Base-by-base conservation (phyloP, 1,140 invertebrate genomes). In the Drosophila sechellia region DNA sequence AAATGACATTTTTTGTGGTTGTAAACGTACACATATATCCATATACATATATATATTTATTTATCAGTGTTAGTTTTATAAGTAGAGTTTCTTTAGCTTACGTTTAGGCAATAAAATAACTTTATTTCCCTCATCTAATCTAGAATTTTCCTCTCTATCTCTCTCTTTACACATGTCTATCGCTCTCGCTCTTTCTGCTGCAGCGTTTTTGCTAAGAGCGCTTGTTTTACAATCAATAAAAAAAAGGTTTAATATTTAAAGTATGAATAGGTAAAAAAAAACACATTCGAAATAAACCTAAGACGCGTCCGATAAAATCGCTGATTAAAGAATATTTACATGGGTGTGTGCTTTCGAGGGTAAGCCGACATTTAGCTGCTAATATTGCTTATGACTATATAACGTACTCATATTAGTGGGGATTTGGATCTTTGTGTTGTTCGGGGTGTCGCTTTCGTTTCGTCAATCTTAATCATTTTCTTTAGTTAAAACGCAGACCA, bases 381-480 rank as follows among this genome's bases (percentile, higher is more conserved):
- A 87, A 83, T 83, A 86, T 87, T 87, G 83, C 83, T 87, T 87
- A 87, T 89, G 79, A 87, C 83, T 87, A 87, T 83, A 83, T 87
- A 87, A 87, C 83, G 71, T 86, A 86, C 79, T 83, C 65, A 79
- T 87, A 79, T 86, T 75, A 87, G 75, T 86, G 60, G 81, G 74
- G 70, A 69, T 86, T 87, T 87, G 83, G 69, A 86, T 86, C 75
- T 71, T 70, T 78, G 66, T 69, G 66, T 49, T 69, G 37, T 68
- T 34, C 49, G 50, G 48, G 60, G 49, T 17, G 22, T 17, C 11
- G 1, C 34, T 17, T 60, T 59, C n/a, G 11, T 25, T 15, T 63
- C 43, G n/a, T 39, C n/a, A n/a, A 39, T 55, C 25, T 13, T 40
- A 34, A 31, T 54, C 17, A 34, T 35, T 34, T 61, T 69, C 8